Conservation (phyloP, 1,140 invertebrate genomes). For the Popillia japonica region DNA sequence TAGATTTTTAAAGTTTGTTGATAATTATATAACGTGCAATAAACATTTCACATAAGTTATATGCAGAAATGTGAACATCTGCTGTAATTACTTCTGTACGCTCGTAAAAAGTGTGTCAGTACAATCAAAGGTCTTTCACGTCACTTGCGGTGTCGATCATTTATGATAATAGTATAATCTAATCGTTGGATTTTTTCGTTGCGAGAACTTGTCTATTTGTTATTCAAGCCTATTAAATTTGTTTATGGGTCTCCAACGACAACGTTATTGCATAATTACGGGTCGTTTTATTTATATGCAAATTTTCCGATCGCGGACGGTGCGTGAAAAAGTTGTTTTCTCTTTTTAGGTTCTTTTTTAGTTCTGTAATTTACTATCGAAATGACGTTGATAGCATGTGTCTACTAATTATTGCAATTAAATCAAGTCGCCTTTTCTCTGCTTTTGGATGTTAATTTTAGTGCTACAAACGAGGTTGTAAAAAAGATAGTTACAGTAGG, state of each 20-base stretch:
- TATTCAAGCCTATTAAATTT: constrained; percentile 31
- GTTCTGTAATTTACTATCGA: constrained; percentile 17
- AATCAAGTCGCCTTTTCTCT: background rate
- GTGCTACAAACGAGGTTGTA: background rate
- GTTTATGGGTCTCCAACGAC: constrained; percentile 31
- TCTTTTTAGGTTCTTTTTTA: constrained; percentile 23
- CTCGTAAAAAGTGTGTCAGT: constrained; percentile 35
- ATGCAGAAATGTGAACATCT: background rate
- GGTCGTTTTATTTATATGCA: constrained; percentile 38
- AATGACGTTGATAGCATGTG: background rate
- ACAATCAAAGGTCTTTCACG: constrained; percentile 36
- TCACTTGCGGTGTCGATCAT: constrained; percentile 34
- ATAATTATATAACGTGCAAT: too few species aligned
- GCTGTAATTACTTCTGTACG: constrained; percentile 15
- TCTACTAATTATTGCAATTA: background rate
- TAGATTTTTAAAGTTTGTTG: too few species aligned
- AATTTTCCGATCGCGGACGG: constrained; percentile 4
- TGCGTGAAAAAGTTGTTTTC: constrained; percentile 15
- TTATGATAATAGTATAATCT: constrained; percentile 28
- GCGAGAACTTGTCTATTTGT: constrained; percentile 28
- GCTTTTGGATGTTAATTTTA: background rate
- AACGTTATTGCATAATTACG: constrained; percentile 34
- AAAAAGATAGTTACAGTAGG: too few species aligned
- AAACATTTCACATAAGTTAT: background rate
- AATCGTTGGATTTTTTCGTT: constrained; percentile 15